Conservation (phyloP, 2,797 vertebrate genomes). For the Gouania willdenowi region DNA sequence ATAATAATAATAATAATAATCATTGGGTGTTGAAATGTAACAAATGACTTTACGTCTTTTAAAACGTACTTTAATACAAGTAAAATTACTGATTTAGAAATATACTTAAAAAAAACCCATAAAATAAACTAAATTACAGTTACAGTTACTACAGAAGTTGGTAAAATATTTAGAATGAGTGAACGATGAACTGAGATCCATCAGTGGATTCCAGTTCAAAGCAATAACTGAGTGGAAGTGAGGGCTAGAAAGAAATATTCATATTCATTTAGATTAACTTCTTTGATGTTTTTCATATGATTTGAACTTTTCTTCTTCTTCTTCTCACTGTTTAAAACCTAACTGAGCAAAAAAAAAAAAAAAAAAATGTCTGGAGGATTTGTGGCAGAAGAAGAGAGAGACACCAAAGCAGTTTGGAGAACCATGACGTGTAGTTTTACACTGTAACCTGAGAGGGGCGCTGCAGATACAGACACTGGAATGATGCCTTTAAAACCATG, state of each 20-base stretch:
- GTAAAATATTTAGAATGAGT: too few relatives aligned
- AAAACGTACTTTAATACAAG: too few relatives aligned
- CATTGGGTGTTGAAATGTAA: too few relatives aligned
- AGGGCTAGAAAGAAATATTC: conserved; percentile 16
- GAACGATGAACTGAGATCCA: too few relatives aligned
- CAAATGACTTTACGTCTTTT: too few relatives aligned
- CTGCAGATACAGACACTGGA: conserved; percentile 61
- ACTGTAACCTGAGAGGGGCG: conserved; percentile 52
- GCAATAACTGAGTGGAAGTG: conserved; percentile 21
- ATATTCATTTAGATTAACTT: conserved; percentile 33
- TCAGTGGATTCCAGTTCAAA: conserved; percentile 36
- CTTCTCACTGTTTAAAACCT: conserved; percentile 18
- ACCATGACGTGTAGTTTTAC: conserved; percentile 22
- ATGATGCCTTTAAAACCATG: not conserved
- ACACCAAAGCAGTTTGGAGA: conserved; percentile 19
- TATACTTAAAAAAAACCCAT: too few relatives aligned
- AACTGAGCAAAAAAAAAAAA: conserved; percentile 25
- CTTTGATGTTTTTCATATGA: conserved; percentile 33
- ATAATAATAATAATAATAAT: too few relatives aligned
- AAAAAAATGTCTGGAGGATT: conserved; percentile 22
- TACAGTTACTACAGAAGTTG: too few relatives aligned
- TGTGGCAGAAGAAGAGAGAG: conserved; percentile 27
- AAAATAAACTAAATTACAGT: too few relatives aligned
- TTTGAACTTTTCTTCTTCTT: conserved; percentile 22
- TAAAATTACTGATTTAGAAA: too few relatives aligned